phyloP scores from a whole-genome alignment of 2,888 invertebrate genomes.

The Allygus modestus region DNA sequence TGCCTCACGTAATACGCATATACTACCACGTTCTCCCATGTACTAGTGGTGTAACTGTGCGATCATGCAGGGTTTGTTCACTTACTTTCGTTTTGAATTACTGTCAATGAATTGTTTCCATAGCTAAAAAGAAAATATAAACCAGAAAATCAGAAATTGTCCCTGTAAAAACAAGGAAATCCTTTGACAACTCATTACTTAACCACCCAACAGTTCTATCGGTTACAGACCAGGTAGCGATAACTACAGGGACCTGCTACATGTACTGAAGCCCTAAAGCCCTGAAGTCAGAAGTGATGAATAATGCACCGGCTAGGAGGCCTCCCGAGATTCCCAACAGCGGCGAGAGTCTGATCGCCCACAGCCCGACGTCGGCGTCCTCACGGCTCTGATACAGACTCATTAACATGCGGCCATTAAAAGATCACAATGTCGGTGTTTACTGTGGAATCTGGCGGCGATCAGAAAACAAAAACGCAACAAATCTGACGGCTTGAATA shows the following conservation, averaged over 20 bases:
- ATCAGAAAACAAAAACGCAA: slow-evolving; percentile 41
- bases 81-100: too few relatives aligned
- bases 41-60: too few relatives aligned
- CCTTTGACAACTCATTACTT: too few relatives aligned
- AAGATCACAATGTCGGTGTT: slow-evolving; percentile 38
- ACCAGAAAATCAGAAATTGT: too few relatives aligned
- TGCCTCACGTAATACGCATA: too few relatives aligned
- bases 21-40: too few relatives aligned
- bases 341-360: background rate
- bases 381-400: background rate
- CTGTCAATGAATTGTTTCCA: too few relatives aligned
- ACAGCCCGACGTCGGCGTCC: background rate
- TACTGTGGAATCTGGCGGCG: slow-evolving; percentile 41
- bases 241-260: background rate
- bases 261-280: background rate
- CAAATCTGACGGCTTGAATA: slow-evolving; percentile 50
- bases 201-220: too few relatives aligned
- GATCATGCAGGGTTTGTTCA: too few relatives aligned
- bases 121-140: too few relatives aligned
- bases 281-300: slow-evolving; percentile 6
- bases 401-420: slow-evolving; percentile 41
- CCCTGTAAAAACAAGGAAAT: too few relatives aligned
- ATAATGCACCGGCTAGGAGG: background rate
- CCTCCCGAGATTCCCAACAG: background rate
- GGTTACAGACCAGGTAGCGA: background rate